Evolutionary conservation across 2,113 vertebrate species (phyloP), one percentile per base, ranked within the genome.

Genomic region (Alexandromys fortis): DNA sequence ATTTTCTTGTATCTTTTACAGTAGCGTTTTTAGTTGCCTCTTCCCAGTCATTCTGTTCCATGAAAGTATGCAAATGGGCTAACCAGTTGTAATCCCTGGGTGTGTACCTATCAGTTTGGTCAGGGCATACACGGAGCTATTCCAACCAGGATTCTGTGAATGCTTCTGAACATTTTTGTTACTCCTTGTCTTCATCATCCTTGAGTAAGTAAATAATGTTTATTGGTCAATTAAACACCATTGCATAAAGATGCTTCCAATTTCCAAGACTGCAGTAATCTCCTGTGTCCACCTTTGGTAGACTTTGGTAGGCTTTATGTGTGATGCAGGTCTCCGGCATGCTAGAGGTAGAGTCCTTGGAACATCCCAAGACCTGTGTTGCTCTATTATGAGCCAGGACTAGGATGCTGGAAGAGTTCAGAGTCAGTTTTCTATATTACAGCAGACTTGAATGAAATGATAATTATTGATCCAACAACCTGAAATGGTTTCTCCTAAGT

Each of bases 381-480:
- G 8, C 1, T 55, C 33, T 33, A 10, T 0, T 0, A 33, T 45
- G 73, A 86, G 35, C 68, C 12, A 10, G 61, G 49, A 63, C 47
- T 47, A 83, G 26, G 6, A 42, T 38, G 13, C 16, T 10, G 1
- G 0, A 45, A 61, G 95, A 55, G 4, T 6, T 86, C 0, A 2
- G 9, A 22, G 55, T 35, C 63, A 93, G 76, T 21, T 91, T 67
- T 91, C 35, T 6, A 75, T 95, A 38, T 16, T 17, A 0, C 0
- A 5, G 35, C n/a, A 49, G 13, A 73, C 19, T 0, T 21, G 75
- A 94, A 61, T 61, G 58, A 96, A 90, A 70, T 75, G 21, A 3
- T 93, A 79, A 70, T 95, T 97, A 83, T 96, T 96, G 94, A 97
- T 95, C 97, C 91, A 78, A 2, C 26, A 93, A 95, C 68, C 55